Evolutionary conservation across 1,140 invertebrate genomes (phyloP).

Genomic region (Drosophila ohnishii): DNA sequence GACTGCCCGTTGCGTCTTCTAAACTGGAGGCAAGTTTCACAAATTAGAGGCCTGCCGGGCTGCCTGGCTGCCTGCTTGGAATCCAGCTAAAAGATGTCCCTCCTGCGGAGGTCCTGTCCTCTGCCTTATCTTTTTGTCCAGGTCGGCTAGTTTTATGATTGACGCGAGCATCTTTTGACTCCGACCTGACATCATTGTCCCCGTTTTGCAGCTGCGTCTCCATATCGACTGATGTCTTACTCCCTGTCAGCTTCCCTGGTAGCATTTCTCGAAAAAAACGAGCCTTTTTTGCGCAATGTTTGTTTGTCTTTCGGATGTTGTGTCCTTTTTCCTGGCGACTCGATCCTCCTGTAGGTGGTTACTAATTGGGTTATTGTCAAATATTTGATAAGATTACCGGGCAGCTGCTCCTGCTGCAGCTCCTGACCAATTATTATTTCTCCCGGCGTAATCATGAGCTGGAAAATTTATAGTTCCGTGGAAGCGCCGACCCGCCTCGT

Average conservation of each 20-base stretch:
- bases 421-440: slow-evolving; percentile 49
- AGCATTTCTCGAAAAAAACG: slow-evolving; percentile 54
- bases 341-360: slow-evolving; percentile 69
- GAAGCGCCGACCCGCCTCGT: slow-evolving; percentile 54
- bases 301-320: slow-evolving; percentile 32
- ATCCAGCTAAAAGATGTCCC: slow-evolving; percentile 38
- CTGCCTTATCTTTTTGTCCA: slow-evolving; percentile 55
- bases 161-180: slow-evolving; percentile 66
- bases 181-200: slow-evolving; percentile 57
- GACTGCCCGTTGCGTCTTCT: slow-evolving; percentile 44
- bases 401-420: slow-evolving; percentile 49
- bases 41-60: slow-evolving; percentile 69
- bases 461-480: slow-evolving; percentile 68
- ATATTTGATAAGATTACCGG: slow-evolving; percentile 75
- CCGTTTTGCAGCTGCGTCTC: slow-evolving; percentile 65
- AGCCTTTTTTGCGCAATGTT: slow-evolving; percentile 71
- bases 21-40: slow-evolving; percentile 79
- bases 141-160: slow-evolving; percentile 67
- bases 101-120: slow-evolving; percentile 56
- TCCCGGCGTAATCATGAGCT: slow-evolving; percentile 43
- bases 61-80: slow-evolving; percentile 19
- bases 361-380: slow-evolving; percentile 80
- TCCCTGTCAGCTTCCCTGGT: slow-evolving; percentile 73
- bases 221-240: slow-evolving; percentile 62
- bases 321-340: slow-evolving; percentile 19